Base-by-base conservation (phyloP, 2,888 invertebrate species). In the Pomacea canaliculata region DNA sequence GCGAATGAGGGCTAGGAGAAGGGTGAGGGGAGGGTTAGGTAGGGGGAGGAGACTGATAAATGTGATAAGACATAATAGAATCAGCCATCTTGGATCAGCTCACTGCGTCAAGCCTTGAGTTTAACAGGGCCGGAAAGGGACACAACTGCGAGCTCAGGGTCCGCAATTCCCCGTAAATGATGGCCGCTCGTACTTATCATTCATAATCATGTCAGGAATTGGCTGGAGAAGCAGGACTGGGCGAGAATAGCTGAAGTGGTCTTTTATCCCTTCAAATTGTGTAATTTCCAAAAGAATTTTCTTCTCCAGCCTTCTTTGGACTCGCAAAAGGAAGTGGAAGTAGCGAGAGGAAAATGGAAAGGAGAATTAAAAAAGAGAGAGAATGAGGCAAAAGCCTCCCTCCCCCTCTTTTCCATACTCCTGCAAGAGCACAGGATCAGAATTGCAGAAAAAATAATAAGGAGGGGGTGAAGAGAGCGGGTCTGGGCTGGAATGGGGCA, bases 31-130 rank as follows among this genome's bases (percentile, higher is more conserved):
- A 56, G 51, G 51, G 12, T 56, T 10, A 56, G 8, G 12, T 4
- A 60, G 69, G 73, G 46, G 56, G 73, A 70, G 16, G 56, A 69
- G 75, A 70, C 77, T 76, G 77, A 79, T 79, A 77, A 79, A 79
- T 79, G 79, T 73, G 79, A 70, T 76, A 79, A 77, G 71, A 73
- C 71, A 67, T 79, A 79, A 79, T 79, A 76, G 76, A 79, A 79
- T 79, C 77, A 79, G 79, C 75, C 79, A 73, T 77, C 77, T 77
- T 77, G 77, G 77, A 79, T 79, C 77, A 78, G 73, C 76, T 23
- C 67, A 59, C 59, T 68, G 46, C 46, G 48, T 65, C 46, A 65
- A 60, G 69, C 48, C 69, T 16, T 37, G 68, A 69, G 74, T 74
- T 74, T 74, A 74, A 74, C 60, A 67, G 23, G 74, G 69, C 74